phyloP scores from a whole-genome alignment of 2,113 vertebrate species.

The Menidia beryllina region DNA sequence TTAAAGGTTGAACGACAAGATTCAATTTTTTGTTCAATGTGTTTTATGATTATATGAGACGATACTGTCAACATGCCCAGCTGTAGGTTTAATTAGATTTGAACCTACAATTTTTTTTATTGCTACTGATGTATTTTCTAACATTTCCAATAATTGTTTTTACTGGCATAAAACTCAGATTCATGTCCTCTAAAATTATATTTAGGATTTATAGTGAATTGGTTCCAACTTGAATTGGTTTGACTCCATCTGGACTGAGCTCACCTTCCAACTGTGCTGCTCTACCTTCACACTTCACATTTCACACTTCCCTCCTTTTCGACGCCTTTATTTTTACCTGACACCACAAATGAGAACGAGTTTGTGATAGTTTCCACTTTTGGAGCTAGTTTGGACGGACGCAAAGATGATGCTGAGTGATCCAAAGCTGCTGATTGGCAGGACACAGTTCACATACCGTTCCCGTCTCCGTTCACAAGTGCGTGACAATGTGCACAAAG shows the following conservation, averaged over 20 bases:
- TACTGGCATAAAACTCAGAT: neutral
- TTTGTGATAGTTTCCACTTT: conserved; percentile 11
- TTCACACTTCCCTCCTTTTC: conserved; percentile 52
- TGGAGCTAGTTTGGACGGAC: no score
- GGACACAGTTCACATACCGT: conserved; percentile 63
- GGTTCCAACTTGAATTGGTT: conserved; percentile 36
- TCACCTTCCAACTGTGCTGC: conserved; percentile 42
- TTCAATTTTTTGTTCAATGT: no score
- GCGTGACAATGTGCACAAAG: conserved; percentile 53
- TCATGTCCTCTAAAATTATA: neutral
- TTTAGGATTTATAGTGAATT: conserved; percentile 28
- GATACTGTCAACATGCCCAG: no score
- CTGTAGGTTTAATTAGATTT: no score
- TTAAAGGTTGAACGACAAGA: no score
- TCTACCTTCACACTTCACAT: conserved; percentile 56
- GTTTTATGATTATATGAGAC: no score
- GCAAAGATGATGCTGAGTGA: conserved; percentile 33
- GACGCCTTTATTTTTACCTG: conserved; percentile 63
- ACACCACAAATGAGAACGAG: conserved; percentile 25
- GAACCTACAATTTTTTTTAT: no score
- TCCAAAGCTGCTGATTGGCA: conserved; percentile 52
- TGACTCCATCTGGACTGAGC: conserved; percentile 53
- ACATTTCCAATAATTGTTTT: neutral
- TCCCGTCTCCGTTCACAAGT: conserved; percentile 64
- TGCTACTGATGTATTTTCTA: no score